A percentile compares a stretch with the other conserved stretches of the same genome.
Conservation (phyloP, 1,140 invertebrate genomes). For the Neodiprion fabricii region DNA sequence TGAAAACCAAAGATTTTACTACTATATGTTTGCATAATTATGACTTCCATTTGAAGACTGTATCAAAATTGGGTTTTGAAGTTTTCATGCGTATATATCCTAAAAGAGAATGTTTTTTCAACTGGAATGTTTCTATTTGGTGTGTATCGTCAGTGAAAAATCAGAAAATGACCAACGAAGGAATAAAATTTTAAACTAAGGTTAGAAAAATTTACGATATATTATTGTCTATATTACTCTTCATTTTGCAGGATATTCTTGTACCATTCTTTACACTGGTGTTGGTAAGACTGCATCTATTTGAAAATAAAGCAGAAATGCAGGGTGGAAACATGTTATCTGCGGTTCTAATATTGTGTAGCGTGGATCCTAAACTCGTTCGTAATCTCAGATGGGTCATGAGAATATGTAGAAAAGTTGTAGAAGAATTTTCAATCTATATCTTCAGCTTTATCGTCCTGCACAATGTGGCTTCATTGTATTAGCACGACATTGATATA, state of each 20-base stretch:
- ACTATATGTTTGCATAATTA: too few relatives aligned
- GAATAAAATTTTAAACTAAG: too few relatives aligned
- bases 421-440: constrained; percentile 35
- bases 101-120: too few relatives aligned
- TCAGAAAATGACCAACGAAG: too few relatives aligned
- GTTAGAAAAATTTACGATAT: too few relatives aligned
- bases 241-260: constrained; percentile 32
- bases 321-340: constrained; percentile 32
- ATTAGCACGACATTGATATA: constrained; percentile 12
- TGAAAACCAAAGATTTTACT: background rate
- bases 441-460: constrained; percentile 38
- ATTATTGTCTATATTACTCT: background rate
- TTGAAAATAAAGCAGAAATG: constrained; percentile 13
- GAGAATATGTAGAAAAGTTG: constrained; percentile 15
- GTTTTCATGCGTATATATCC: too few relatives aligned
- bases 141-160: too few relatives aligned
- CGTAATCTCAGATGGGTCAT: constrained; percentile 25
- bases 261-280: constrained; percentile 29
- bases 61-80: too few relatives aligned
- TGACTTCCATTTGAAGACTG: too few relatives aligned
- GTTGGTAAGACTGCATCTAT: constrained; percentile 22
- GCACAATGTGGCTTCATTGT: constrained; percentile 24
- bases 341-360: constrained; percentile 39
- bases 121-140: too few relatives aligned
- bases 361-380: constrained; percentile 33